phyloP scores from a whole-genome alignment of 2,113 vertebrate genomes.

The Andinoacara biseriatus region DNA sequence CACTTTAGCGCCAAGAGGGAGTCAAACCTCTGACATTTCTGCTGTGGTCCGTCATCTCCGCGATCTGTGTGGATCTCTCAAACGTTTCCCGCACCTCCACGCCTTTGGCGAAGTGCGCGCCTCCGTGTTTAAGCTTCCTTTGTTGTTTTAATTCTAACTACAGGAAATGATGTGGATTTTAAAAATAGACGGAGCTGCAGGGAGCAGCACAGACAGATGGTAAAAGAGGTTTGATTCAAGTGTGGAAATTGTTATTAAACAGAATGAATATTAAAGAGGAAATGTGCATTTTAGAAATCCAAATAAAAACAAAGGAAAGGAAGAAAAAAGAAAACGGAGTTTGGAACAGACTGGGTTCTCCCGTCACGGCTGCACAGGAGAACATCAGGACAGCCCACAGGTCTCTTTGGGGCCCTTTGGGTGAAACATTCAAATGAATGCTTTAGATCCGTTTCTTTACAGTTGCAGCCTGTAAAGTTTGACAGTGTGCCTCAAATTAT shows the following conservation, averaged over 20 bases:
- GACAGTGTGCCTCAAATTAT: neutral
- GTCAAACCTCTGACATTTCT: constrained; percentile 1
- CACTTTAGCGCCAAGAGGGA: neutral
- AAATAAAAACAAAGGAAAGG: neutral
- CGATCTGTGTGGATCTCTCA: neutral
- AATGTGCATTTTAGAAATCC: constrained; percentile 3
- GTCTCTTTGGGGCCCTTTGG: too few species aligned
- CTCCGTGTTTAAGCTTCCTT: neutral
- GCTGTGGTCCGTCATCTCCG: neutral
- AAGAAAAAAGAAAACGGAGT: neutral
- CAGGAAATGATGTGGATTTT: constrained; percentile 14
- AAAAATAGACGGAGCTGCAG: constrained; percentile 8
- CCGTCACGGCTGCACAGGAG: neutral
- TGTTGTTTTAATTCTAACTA: constrained; percentile 16
- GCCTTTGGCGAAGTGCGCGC: neutral
- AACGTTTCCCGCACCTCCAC: neutral
- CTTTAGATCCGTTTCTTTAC: neutral
- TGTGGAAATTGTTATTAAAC: neutral
- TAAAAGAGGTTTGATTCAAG: neutral
- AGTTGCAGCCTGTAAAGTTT: neutral
- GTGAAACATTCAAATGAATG: neutral
- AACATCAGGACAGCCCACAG: neutral
- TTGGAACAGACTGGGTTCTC: neutral
- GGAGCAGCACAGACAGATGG: constrained; percentile 4
- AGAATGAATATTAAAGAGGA: constrained; percentile 8